Conservation (phyloP, 2,113 vertebrate species). For the Gavialis gangeticus region DNA sequence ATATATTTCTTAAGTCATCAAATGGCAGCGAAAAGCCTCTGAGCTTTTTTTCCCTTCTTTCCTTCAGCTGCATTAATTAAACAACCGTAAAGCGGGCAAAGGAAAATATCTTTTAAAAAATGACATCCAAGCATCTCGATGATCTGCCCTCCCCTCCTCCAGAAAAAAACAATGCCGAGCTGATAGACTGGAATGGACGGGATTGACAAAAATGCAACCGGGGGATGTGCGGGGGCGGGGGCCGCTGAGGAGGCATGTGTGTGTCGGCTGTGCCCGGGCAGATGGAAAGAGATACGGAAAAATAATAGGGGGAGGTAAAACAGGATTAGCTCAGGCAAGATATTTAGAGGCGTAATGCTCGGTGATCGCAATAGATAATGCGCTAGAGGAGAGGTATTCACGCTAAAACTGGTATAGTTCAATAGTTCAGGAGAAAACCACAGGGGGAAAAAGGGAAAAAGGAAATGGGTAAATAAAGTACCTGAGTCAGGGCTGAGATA, state of each 20-base stretch:
- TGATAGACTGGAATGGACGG: background rate
- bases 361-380: background rate
- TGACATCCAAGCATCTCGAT: background rate
- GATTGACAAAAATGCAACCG: background rate
- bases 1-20: background rate
- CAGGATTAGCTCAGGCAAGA: no score
- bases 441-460: background rate
- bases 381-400: background rate
- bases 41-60: background rate
- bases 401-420: background rate
- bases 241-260: background rate
- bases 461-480: background rate
- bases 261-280: background rate
- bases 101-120: background rate
- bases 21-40: conserved; percentile 12
- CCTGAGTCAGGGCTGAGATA: background rate
- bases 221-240: background rate
- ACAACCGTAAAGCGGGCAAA: background rate
- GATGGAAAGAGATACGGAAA: background rate
- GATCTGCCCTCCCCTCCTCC: background rate
- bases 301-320: background rate
- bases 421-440: background rate
- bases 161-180: background rate
- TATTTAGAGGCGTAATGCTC: background rate
- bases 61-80: background rate